These are phyloP conservation scores for Lepidonotus clava DNA, from an alignment of 2,888 invertebrate genomes.

Conservation along the genomic window DNA sequence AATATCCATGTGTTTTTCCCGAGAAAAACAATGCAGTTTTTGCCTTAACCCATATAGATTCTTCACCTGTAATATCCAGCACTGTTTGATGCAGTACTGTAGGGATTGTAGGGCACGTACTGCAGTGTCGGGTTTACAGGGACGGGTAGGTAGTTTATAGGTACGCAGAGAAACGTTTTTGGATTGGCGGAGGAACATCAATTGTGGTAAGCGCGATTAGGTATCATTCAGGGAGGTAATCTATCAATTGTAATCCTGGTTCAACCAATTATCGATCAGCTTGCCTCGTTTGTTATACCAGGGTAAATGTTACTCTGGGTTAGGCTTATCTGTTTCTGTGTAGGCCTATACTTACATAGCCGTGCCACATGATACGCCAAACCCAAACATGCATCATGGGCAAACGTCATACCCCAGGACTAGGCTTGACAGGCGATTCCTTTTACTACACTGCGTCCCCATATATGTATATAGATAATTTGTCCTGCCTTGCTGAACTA, in stretches of 20 bases:
- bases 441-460: not conserved
- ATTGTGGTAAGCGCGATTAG: no score
- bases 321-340: no score
- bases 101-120: not conserved
- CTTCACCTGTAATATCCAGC: no score
- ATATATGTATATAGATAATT: not conserved
- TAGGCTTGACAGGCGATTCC: not conserved
- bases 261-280: slow-evolving; percentile 7
- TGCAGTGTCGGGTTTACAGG: not conserved
- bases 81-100: not conserved
- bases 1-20: no score
- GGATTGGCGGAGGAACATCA: not conserved
- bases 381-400: not conserved
- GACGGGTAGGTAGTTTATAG: no score
- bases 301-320: no score
- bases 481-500: no score
- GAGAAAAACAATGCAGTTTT: no score
- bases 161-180: not conserved
- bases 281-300: not conserved
- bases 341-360: no score
- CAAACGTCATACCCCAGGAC: not conserved
- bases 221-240: no score
- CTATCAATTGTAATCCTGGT: not conserved
- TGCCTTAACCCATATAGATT: no score
- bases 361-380: no score